Conservation (phyloP, 1,140 invertebrate genomes). For the Dermatophagoides farinae region DNA sequence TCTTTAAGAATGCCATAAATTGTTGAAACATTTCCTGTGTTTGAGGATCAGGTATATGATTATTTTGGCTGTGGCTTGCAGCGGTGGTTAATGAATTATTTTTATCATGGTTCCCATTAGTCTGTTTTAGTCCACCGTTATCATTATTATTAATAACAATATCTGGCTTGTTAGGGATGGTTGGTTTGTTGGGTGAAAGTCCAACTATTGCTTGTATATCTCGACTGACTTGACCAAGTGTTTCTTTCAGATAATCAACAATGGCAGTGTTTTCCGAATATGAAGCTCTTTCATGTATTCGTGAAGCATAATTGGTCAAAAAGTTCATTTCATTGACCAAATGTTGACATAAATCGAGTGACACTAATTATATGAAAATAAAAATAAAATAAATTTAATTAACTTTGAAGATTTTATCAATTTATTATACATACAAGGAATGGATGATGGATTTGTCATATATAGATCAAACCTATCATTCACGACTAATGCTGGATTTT, state of each 20-base stretch:
- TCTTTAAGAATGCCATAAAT: neutral
- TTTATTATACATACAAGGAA: neutral
- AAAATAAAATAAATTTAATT: neutral
- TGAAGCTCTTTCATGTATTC: slow-evolving; percentile 11
- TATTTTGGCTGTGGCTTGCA: neutral
- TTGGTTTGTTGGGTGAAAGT: neutral
- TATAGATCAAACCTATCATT: neutral
- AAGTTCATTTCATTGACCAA: slow-evolving; percentile 15
- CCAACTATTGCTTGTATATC: neutral
- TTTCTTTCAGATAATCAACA: slow-evolving; percentile 1
- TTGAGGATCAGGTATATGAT: neutral
- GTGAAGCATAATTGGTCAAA: slow-evolving; percentile 9
- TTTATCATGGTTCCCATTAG: neutral
- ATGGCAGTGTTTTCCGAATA: slow-evolving; percentile 3
- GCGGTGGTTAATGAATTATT: neutral
- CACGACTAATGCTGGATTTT: neutral
- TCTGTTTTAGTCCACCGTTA: neutral
- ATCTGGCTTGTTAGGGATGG: neutral
- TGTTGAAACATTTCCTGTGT: slow-evolving; percentile 8
- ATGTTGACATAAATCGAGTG: slow-evolving; percentile 11
- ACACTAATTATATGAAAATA: neutral
- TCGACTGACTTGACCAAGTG: neutral
- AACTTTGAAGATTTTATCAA: neutral
- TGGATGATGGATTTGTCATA: slow-evolving; percentile 6
- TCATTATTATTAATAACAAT: too few species aligned